These are phyloP conservation scores for Jacana jacana DNA, from an alignment of 2,113 vertebrate species.

Conservation along the genomic window DNA sequence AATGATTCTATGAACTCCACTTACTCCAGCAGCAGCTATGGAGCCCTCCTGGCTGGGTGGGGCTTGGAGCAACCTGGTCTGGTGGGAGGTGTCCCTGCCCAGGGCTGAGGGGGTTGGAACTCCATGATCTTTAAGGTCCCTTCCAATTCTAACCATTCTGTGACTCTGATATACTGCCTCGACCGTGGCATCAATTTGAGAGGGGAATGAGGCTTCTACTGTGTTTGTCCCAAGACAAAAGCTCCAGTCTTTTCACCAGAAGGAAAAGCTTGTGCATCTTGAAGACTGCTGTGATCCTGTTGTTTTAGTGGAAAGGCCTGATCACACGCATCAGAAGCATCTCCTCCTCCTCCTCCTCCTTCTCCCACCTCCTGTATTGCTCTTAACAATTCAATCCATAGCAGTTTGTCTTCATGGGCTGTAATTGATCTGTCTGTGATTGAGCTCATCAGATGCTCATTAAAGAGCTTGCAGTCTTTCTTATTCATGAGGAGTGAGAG, in stretches of 20 bases:
- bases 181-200: rapidly evolving
- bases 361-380: neutral
- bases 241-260: neutral
- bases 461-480: constrained; percentile 36
- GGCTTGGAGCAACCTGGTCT: too few relatives aligned
- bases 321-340: neutral
- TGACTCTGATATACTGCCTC: neutral
- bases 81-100: too few relatives aligned
- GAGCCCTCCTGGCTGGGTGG: neutral
- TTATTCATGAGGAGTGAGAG: constrained; percentile 32
- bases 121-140: too few relatives aligned
- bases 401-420: constrained; percentile 36
- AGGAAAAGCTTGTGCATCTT: neutral
- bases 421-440: constrained; percentile 52
- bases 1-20: neutral
- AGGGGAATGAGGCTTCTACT: neutral
- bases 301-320: neutral
- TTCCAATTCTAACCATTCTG: too few relatives aligned
- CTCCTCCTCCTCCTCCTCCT: neutral
- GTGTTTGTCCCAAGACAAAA: neutral
- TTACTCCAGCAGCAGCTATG: neutral
- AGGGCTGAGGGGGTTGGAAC: too few relatives aligned
- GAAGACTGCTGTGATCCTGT: neutral
- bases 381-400: constrained; percentile 22
- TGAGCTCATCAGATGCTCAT: constrained; percentile 53